Evolutionary conservation across 2,797 vertebrate species (phyloP).

Genomic region (Champsocephalus gunnari): DNA sequence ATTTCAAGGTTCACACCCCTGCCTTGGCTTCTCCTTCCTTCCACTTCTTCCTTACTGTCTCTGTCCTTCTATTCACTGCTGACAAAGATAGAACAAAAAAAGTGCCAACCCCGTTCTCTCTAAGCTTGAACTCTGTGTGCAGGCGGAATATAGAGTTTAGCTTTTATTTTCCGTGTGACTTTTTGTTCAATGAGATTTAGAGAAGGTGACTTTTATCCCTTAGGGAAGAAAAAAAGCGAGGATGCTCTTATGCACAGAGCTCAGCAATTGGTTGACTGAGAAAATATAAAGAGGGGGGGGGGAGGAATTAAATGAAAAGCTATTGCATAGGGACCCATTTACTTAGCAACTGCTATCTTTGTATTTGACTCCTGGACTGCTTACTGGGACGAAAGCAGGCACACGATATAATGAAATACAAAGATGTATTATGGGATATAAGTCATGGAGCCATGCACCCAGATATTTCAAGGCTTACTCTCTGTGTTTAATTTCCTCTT

Average conservation of each 20-base stretch:
- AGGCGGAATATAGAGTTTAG: constrained; percentile 79
- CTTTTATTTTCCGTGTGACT: constrained; percentile 84
- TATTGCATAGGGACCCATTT: constrained; percentile 75
- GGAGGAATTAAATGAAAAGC: constrained; percentile 56
- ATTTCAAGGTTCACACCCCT: constrained; percentile 55
- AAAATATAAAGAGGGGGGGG: constrained; percentile 50
- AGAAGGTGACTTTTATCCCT: constrained; percentile 86
- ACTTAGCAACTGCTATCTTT: constrained; percentile 82
- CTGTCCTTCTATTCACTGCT: constrained; percentile 67
- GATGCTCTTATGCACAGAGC: constrained; percentile 75
- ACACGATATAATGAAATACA: constrained; percentile 81
- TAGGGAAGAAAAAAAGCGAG: constrained; percentile 68
- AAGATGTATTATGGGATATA: constrained; percentile 81
- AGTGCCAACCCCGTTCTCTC: constrained; percentile 74
- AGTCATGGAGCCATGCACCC: constrained; percentile 77
- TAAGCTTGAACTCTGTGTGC: constrained; percentile 81
- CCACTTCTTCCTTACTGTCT: constrained; percentile 25
- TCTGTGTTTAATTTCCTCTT: constrained; percentile 78
- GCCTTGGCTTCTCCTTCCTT: constrained; percentile 28
- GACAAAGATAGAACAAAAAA: constrained; percentile 76
- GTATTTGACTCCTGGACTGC: constrained; percentile 81
- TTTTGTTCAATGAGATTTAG: constrained; percentile 86
- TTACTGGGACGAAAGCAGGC: constrained; percentile 76
- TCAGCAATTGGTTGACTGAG: constrained; percentile 70
- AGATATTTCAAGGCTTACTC: constrained; percentile 78